Percentiles rank a stretch among this genome's conserved stretches.
Conservation (phyloP, 2,888 invertebrate species). For the Carterocephalus palaemon region DNA sequence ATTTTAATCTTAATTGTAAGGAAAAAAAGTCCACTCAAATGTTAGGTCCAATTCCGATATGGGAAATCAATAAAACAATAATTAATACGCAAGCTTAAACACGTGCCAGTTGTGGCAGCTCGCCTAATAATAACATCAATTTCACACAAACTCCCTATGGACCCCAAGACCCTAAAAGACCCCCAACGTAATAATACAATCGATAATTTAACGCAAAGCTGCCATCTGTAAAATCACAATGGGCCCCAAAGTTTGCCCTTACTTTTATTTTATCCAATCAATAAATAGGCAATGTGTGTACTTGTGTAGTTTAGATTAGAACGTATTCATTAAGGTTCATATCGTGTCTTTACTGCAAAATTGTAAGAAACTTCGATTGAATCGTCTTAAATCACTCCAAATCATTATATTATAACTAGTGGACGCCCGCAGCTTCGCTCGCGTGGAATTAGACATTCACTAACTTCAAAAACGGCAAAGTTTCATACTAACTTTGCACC, state of each 20-base stretch:
- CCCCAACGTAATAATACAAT: constrained; percentile 36
- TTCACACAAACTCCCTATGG: constrained; percentile 49
- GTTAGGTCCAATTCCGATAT: neutral
- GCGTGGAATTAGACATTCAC: too few relatives aligned
- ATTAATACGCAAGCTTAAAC: constrained; percentile 24
- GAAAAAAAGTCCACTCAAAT: too few relatives aligned
- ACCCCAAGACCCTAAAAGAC: constrained; percentile 30
- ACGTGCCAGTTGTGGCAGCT: constrained; percentile 34
- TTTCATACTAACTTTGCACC: too few relatives aligned
- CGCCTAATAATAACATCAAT: constrained; percentile 58
- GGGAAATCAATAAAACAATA: constrained; percentile 27
- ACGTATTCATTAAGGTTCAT: too few relatives aligned
- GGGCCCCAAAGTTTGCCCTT: constrained; percentile 10
- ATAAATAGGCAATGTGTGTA: constrained; percentile 8
- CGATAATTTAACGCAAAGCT: constrained; percentile 17
- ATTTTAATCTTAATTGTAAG: too few relatives aligned
- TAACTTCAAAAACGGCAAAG: too few relatives aligned
- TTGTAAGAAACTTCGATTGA: too few relatives aligned
- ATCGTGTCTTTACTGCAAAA: too few relatives aligned
- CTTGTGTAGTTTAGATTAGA: too few relatives aligned
- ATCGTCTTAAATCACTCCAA: too few relatives aligned
- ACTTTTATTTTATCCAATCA: constrained; percentile 14
- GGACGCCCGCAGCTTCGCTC: too few relatives aligned
- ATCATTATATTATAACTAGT: too few relatives aligned
- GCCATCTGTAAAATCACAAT: constrained; percentile 24